phyloP scores from a whole-genome alignment of 2,888 invertebrate genomes.

The Phyto melanocephala region DNA sequence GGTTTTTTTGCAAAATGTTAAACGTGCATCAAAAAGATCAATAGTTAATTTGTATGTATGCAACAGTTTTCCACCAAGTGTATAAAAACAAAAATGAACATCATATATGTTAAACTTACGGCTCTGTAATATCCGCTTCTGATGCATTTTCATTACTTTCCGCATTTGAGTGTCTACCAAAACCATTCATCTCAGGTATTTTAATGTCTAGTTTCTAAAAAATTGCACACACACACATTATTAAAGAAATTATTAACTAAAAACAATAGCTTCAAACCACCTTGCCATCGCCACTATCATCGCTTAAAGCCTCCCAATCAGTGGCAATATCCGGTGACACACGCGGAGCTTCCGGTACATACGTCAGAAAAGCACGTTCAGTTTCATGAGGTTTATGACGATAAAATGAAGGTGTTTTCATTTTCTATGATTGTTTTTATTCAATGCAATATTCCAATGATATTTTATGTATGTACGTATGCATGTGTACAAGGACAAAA shows the following conservation, averaged over 20 bases:
- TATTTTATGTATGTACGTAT: neutral
- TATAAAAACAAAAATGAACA: too few relatives aligned
- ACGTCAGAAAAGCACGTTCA: conserved; percentile 85
- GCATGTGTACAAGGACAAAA: neutral
- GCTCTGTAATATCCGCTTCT: conserved; percentile 75
- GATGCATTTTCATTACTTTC: conserved; percentile 76
- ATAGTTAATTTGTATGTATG: too few relatives aligned
- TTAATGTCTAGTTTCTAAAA: conserved; percentile 72
- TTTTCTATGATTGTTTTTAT: conserved; percentile 81
- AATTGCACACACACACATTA: neutral
- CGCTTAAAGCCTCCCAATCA: conserved; percentile 79
- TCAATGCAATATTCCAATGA: too few relatives aligned
- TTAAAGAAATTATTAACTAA: neutral
- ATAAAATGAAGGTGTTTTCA: conserved; percentile 89
- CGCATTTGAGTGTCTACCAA: conserved; percentile 68
- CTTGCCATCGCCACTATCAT: conserved; percentile 77
- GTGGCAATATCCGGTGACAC: conserved; percentile 86
- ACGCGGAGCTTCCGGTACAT: conserved; percentile 90
- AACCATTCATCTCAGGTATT: conserved; percentile 73
- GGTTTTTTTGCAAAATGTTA: too few relatives aligned
- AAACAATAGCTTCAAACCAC: conserved; percentile 61
- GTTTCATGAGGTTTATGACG: conserved; percentile 87
- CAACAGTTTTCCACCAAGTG: too few relatives aligned
- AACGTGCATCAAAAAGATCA: too few relatives aligned
- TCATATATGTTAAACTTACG: conserved; percentile 71